Conservation (phyloP, 2,888 invertebrate genomes). For the Machimus rusticus region DNA sequence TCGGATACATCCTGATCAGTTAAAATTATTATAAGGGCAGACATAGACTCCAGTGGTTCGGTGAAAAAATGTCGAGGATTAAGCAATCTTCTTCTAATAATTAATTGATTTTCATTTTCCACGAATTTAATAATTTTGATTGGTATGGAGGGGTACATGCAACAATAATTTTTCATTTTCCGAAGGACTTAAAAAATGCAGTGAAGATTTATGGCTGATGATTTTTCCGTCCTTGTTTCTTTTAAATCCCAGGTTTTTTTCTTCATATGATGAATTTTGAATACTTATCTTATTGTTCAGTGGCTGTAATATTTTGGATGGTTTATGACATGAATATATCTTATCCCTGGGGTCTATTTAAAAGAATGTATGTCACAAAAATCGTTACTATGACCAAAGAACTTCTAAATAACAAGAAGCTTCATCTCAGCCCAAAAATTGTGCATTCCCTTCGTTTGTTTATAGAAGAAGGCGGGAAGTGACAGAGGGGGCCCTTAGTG, state of each 20-base stretch:
- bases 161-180: constrained; percentile 21
- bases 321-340: no score
- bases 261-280: background rate
- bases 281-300: background rate
- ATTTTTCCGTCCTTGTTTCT: constrained; percentile 8
- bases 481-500: no score
- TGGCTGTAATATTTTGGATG: constrained; percentile 33
- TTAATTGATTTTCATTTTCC: background rate
- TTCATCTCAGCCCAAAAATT: no score
- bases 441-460: no score
- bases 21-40: background rate
- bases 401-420: no score
- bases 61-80: background rate
- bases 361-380: no score
- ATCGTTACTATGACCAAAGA: no score
- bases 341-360: no score
- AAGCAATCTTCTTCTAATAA: background rate
- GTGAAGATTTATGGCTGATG: background rate
- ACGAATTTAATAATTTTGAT: constrained; percentile 20
- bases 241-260: background rate
- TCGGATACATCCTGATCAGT: background rate
- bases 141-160: background rate
- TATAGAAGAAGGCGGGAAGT: no score
- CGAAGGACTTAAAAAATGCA: background rate
- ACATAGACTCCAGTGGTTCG: constrained; percentile 13